Evolutionary conservation across 1,140 invertebrate genomes (phyloP).

Genomic region (Gonioctena quinquepunctata): DNA sequence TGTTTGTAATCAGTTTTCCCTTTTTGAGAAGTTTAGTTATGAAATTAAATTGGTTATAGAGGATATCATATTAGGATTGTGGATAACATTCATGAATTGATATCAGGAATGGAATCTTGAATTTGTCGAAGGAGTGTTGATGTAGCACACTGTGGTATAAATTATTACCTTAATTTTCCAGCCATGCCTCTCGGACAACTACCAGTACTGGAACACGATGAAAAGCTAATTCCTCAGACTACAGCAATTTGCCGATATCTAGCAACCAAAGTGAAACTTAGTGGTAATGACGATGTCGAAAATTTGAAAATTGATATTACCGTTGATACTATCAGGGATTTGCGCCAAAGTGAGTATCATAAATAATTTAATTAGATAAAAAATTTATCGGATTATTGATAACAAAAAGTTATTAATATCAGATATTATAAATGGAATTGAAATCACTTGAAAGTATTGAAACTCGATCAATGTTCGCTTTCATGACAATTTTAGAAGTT

Average conservation of each 20-base stretch:
- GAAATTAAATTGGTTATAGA: too few relatives aligned
- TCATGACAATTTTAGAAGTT: not conserved
- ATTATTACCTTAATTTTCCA: constrained; percentile 42
- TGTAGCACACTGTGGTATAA: too few relatives aligned
- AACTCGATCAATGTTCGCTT: not conserved
- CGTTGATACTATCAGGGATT: constrained; percentile 55
- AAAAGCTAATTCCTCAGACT: constrained; percentile 67
- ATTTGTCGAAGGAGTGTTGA: too few relatives aligned
- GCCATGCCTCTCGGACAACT: constrained; percentile 74
- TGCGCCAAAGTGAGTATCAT: constrained; percentile 8
- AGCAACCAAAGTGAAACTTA: constrained; percentile 66
- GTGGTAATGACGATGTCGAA: constrained; percentile 67
- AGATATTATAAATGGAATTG: not conserved
- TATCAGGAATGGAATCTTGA: too few relatives aligned
- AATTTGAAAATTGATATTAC: constrained; percentile 65
- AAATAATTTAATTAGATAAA: too few relatives aligned
- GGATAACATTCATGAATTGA: too few relatives aligned
- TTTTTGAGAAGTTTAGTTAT: too few relatives aligned
- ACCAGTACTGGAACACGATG: constrained; percentile 73
- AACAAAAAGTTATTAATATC: too few relatives aligned
- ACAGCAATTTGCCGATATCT: constrained; percentile 71
- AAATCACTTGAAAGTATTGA: too few relatives aligned
- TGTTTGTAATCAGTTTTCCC: too few relatives aligned
- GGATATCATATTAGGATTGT: too few relatives aligned
- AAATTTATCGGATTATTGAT: too few relatives aligned